Percentiles rank a stretch among this genome's conserved stretches.
Evolutionary conservation across 1,140 invertebrate genomes (phyloP).

Genomic region (Bilobella aurantiaca): DNA sequence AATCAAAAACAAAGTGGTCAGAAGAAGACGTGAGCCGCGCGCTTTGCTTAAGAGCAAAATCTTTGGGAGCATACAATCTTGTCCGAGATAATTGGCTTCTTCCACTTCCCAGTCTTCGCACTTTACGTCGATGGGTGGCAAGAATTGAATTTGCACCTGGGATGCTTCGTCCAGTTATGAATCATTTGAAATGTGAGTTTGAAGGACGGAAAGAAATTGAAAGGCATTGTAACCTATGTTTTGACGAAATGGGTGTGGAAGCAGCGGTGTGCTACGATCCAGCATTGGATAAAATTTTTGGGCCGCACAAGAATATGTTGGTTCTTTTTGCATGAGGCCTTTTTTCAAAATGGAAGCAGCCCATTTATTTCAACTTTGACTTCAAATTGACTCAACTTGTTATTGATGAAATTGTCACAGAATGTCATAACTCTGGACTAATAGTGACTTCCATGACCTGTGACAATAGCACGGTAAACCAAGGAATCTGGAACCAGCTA

Average conservation of each 20-base stretch:
- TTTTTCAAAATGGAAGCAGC: conserved; percentile 40
- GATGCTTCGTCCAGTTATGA: neutral
- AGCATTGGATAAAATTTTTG: neutral
- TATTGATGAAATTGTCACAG: neutral
- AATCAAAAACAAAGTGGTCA: too few species aligned
- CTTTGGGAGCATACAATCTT: neutral
- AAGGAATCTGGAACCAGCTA: conserved; percentile 14
- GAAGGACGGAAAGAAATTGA: neutral
- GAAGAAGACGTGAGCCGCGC: too few species aligned
- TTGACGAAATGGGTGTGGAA: conserved; percentile 2
- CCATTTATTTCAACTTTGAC: conserved; percentile 39
- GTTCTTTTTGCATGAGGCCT: conserved; percentile 37
- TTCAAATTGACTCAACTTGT: conserved; percentile 34
- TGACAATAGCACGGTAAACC: neutral
- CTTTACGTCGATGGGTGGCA: neutral
- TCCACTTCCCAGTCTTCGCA: neutral
- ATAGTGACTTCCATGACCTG: neutral
- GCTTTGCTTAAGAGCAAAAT: too few species aligned
- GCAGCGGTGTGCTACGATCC: neutral
- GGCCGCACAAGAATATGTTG: conserved; percentile 24
- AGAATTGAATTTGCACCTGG: neutral
- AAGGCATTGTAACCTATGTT: neutral
- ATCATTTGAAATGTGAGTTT: neutral
- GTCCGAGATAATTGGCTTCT: neutral
- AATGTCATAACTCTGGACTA: neutral